Conservation (phyloP, 2,888 invertebrate genomes). For the Oscheius sp. region DNA sequence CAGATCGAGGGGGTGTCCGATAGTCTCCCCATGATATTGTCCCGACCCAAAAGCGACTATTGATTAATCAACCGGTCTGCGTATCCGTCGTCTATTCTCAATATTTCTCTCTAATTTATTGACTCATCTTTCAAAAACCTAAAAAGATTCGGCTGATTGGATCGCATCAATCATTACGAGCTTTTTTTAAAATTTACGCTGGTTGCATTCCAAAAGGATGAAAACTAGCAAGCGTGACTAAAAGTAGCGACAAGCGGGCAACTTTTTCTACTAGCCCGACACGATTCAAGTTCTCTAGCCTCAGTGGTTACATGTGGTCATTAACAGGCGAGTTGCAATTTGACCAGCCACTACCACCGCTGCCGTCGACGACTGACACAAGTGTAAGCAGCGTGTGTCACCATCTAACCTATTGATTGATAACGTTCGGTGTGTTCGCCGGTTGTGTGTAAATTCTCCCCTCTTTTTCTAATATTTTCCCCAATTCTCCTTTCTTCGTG, state of each 20-base stretch:
- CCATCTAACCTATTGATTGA: slow-evolving; percentile 36
- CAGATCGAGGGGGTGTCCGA: background rate
- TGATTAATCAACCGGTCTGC: slow-evolving; percentile 7
- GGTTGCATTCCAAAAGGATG: too few species aligned
- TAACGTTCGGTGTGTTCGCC: slow-evolving; percentile 35
- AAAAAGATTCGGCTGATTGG: too few species aligned
- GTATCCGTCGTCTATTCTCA: background rate
- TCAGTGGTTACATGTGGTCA: background rate
- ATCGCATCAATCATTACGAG: too few species aligned
- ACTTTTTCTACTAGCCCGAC: too few species aligned
- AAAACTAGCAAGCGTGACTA: too few species aligned
- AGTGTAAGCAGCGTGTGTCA: slow-evolving; percentile 38
- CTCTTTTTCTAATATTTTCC: slow-evolving; percentile 9
- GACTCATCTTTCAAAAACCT: background rate
- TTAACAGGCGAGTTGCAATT: background rate
- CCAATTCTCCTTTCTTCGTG: background rate
- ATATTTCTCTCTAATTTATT: background rate
- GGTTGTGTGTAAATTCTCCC: slow-evolving; percentile 19
- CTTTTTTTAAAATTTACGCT: too few species aligned
- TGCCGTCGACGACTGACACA: too few species aligned
- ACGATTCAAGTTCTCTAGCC: too few species aligned
- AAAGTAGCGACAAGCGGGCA: background rate
- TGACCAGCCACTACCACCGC: background rate
- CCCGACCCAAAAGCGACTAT: background rate
- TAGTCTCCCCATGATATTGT: slow-evolving; percentile 6